Evolutionary conservation across 2,113 vertebrate genomes (phyloP).

Genomic region (Indicator indicator): DNA sequence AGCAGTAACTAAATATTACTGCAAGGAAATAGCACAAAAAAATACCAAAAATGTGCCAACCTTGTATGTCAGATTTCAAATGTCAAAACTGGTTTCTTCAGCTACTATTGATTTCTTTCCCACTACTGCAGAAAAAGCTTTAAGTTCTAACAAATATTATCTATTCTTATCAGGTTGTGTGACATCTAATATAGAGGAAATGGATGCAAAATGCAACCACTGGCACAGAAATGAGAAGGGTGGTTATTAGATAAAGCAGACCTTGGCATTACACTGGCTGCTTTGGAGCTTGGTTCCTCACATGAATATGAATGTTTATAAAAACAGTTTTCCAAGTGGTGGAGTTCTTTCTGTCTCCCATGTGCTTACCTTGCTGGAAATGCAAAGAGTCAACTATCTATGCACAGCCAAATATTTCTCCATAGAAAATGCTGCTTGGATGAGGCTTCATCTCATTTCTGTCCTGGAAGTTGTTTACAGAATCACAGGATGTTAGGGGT

Average conservation of each 20-base stretch:
- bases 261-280: background rate
- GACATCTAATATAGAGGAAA: background rate
- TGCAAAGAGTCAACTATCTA: background rate
- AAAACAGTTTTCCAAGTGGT: background rate
- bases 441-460: background rate
- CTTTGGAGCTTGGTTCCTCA: background rate
- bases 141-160: background rate
- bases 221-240: background rate
- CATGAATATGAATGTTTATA: background rate
- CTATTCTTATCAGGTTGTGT: background rate
- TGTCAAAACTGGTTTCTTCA: constrained; percentile 5
- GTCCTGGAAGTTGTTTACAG: no score
- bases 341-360: background rate
- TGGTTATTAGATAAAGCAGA: background rate
- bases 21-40: background rate
- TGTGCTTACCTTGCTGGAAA: background rate
- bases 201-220: background rate
- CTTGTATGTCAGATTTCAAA: background rate
- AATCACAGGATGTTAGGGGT: no score
- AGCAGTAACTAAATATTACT: background rate
- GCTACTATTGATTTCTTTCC: background rate
- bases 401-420: background rate
- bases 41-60: background rate
- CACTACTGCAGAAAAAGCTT: background rate
- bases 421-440: background rate